Base-by-base conservation (phyloP, 2,888 invertebrate species). In the Heliconius charithonia region DNA sequence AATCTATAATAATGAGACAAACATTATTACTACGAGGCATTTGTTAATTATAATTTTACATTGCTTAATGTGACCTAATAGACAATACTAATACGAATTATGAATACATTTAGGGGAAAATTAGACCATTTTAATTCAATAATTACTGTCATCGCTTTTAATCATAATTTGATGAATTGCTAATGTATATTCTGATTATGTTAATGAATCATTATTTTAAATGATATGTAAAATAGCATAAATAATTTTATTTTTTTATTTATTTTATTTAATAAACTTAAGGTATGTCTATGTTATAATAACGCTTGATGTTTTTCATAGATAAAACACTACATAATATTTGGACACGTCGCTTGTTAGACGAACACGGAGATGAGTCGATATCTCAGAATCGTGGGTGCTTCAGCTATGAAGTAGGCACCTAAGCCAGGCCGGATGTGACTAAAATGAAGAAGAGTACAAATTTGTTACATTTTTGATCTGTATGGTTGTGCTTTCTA, bases 311-410 rank as follows among this genome's bases (percentile, higher is more conserved):
- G 25, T 74, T 84, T 83, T 84, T 85, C 85, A 80, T 84, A 89
- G 90, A 91, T 91, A 90, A 93, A 90, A 91, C 89, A 90, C 90
- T 91, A 92, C 87, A 91, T 92, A 93, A 92, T 93, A 93, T 94
- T 93, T 91, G 89, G 91, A 92, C 93, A 92, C 93, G 93, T 91
- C 89, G 90, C 94, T 94, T 92, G 94, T 95, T 94, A 95, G 93
- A 94, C 93, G 93, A 93, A 94, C 94, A 94, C 86, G 90, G 84
- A 86, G 93, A 93, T 93, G 87, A 88, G 84, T 89, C 86, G 94
- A 94, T 94, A 94, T 89, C 88, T 86, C 85, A 85, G 91, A 91
- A 94, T 90, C 90, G 93, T 93, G 93, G 93, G 93, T 93, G 93
- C 91, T 87, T 82, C 83, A 73, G 76, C 67, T 81, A 63, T 70